These are phyloP conservation scores for Muricea muricata DNA, from an alignment of 92 coral and sea anemone genomes.

Conservation along the genomic window DNA sequence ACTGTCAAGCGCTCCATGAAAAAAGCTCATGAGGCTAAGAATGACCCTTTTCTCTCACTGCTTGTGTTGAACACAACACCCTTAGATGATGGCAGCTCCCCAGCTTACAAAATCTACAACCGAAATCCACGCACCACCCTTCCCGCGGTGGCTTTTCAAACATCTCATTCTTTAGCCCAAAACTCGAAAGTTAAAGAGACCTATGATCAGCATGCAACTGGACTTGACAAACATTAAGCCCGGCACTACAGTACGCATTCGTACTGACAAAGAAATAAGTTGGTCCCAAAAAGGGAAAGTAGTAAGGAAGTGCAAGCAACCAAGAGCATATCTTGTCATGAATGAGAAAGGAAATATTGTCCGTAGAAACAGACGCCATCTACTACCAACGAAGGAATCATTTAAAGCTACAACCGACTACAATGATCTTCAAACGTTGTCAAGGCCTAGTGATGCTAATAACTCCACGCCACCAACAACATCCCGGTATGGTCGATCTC, in stretches of 20 bases:
- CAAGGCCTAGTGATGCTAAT: background rate
- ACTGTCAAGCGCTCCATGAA: slow-evolving; percentile 4
- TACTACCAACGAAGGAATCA: slow-evolving; percentile 6
- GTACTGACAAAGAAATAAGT: slow-evolving; percentile 31
- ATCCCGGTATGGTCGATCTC: background rate
- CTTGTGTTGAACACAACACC: slow-evolving; percentile 22
- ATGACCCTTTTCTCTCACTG: background rate
- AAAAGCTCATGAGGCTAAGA: background rate
- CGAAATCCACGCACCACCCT: background rate
- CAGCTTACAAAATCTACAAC: background rate
- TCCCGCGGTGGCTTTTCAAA: background rate
- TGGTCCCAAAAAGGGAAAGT: slow-evolving; percentile 43
- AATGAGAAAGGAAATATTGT: slow-evolving; percentile 8
- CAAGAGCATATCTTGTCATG: slow-evolving; percentile 30
- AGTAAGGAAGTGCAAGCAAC: slow-evolving; percentile 13
- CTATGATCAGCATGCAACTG: slow-evolving; percentile 20
- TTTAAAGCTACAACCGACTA: background rate
- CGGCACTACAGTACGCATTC: slow-evolving; percentile 33
- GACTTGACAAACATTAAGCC: slow-evolving; percentile 20
- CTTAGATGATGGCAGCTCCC: background rate
- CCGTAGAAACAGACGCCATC: slow-evolving; percentile 58
- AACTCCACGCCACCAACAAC: background rate
- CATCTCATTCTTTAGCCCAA: background rate
- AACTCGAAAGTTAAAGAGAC: background rate
- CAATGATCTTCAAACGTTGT: background rate